Conservation (phyloP, 2,888 invertebrate genomes). For the Trichacis sp. region DNA sequence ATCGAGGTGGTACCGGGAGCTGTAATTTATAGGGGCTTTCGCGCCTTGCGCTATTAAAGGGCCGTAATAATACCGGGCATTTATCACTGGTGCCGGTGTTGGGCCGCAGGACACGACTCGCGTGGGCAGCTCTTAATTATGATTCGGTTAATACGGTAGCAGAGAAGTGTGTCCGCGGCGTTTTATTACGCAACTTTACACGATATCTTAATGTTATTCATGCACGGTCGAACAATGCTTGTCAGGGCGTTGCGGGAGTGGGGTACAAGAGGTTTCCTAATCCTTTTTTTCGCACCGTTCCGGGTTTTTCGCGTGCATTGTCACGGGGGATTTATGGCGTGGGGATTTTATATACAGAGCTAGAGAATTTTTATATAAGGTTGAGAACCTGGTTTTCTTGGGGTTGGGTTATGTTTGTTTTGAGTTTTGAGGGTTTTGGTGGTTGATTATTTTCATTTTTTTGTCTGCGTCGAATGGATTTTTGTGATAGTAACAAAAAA, state of each 20-base stretch:
- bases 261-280: too few species aligned
- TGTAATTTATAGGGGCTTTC: background rate
- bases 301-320: too few species aligned
- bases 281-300: background rate
- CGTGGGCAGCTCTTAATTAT: constrained; percentile 27
- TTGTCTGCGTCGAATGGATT: too few species aligned
- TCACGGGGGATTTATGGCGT: too few species aligned
- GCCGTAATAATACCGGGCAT: constrained; percentile 2
- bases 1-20: background rate
- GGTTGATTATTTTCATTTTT: too few species aligned
- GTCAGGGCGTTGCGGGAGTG: background rate
- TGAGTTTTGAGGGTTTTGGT: too few species aligned
- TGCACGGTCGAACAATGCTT: background rate
- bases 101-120: constrained; percentile 4
- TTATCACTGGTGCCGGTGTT: background rate
- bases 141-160: constrained; percentile 15
- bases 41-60: constrained; percentile 8
- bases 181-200: constrained; percentile 11
- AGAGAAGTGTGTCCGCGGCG: constrained; percentile 4
- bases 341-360: too few species aligned
- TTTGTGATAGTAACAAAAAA: too few species aligned
- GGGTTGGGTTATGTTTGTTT: too few species aligned
- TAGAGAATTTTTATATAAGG: too few species aligned
- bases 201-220: background rate
- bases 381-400: too few species aligned